phyloP scores from a whole-genome alignment of 2,888 invertebrate species.

The Tipula lateralis region DNA sequence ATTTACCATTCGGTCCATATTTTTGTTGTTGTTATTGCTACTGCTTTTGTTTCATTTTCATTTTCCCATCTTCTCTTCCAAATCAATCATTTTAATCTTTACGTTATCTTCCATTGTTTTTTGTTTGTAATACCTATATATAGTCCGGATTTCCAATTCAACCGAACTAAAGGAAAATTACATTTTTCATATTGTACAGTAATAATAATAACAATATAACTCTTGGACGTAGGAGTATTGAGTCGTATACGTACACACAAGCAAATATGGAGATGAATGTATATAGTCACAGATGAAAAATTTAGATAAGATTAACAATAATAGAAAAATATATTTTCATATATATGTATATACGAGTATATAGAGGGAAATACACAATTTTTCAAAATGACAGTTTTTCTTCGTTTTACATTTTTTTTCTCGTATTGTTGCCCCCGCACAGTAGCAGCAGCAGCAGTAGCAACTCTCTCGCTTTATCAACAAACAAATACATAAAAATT shows the following conservation, averaged over 20 bases:
- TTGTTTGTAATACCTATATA: neutral
- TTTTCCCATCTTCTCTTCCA: neutral
- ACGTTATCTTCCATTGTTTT: neutral
- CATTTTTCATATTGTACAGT: neutral
- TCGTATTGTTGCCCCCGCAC: neutral
- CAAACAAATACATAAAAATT: neutral
- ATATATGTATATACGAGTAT: too few species aligned
- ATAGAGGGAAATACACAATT: neutral
- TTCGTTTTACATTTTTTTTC: neutral
- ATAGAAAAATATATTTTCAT: neutral
- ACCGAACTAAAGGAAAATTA: neutral
- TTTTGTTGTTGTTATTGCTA: too few species aligned
- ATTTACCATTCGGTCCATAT: neutral
- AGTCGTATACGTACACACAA: neutral
- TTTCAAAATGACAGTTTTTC: neutral
- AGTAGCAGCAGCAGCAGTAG: neutral
- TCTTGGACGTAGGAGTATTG: neutral
- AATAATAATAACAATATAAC: neutral
- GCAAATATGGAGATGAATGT: neutral
- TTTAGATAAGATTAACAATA: constrained; percentile 4
- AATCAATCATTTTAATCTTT: neutral
- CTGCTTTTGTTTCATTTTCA: neutral
- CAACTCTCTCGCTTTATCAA: neutral
- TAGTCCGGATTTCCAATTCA: neutral
- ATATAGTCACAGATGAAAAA: neutral